phyloP scores from a whole-genome alignment of 1,140 invertebrate genomes.

The Sminthurinus signatus region DNA sequence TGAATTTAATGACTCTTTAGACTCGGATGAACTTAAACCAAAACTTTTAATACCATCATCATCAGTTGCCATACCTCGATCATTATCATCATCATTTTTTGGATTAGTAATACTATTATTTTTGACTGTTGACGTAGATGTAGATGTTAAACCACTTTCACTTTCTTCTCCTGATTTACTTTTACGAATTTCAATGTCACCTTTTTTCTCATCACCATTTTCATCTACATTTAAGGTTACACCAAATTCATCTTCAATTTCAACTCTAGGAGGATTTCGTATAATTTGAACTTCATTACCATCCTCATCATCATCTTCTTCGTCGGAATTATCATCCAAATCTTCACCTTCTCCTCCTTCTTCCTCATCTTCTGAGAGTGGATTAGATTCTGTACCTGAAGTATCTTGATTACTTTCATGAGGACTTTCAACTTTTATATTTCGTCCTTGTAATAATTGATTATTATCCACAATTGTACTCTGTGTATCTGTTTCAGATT shows the following conservation, averaged over 20 bases:
- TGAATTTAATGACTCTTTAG: slow-evolving; percentile 33
- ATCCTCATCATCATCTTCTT: slow-evolving; percentile 15
- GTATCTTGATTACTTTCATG: not conserved
- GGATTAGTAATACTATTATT: not conserved
- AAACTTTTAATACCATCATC: slow-evolving; percentile 11
- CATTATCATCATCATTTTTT: not conserved
- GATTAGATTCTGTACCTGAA: not conserved
- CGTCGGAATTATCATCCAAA: slow-evolving; percentile 5
- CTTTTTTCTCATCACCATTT: slow-evolving; percentile 34
- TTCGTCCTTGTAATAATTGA: not conserved
- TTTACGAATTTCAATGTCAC: no score
- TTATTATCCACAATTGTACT: slow-evolving; percentile 28
- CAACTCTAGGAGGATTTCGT: slow-evolving; percentile 51
- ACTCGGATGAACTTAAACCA: slow-evolving; percentile 30
- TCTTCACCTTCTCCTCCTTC: slow-evolving; percentile 44
- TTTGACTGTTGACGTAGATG: not conserved
- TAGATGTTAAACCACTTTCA: not conserved
- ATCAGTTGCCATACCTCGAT: not conserved
- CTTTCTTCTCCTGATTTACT: no score
- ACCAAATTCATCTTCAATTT: slow-evolving; percentile 60
- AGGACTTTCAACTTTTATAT: no score
- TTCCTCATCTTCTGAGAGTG: not conserved
- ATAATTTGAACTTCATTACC: not conserved
- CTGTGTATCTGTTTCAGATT: slow-evolving; percentile 32
- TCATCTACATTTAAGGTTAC: slow-evolving; percentile 51